A percentile compares a stretch with the other conserved stretches of the same genome.
phyloP scores from a whole-genome alignment of 2,888 invertebrate genomes.

The Drosophila buzzatii region DNA sequence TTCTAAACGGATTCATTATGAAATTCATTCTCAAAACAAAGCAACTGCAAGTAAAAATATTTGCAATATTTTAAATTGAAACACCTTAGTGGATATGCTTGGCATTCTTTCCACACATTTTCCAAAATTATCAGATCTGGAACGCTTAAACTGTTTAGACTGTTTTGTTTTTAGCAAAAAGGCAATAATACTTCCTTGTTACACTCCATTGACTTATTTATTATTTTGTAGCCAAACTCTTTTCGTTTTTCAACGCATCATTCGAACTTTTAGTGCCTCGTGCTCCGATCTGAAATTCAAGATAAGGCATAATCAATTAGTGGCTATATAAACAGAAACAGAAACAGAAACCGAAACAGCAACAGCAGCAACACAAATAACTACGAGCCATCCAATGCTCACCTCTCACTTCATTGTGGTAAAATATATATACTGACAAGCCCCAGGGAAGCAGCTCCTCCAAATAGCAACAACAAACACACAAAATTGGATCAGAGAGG shows the following conservation, averaged over 20 bases:
- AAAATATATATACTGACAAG: constrained; percentile 63
- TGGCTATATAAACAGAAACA: constrained; percentile 63
- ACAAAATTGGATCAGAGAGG: constrained; percentile 27
- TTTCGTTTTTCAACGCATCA: constrained; percentile 15
- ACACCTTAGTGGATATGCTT: background rate
- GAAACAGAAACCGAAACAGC: constrained; percentile 10
- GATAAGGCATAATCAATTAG: constrained; percentile 79
- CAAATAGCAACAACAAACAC: constrained; percentile 12
- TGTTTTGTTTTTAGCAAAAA: background rate
- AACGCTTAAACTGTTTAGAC: background rate
- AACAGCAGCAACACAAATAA: constrained; percentile 1
- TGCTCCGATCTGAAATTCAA: constrained; percentile 70
- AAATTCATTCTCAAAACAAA: no score
- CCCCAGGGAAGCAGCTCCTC: constrained; percentile 22
- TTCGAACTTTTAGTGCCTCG: constrained; percentile 38
- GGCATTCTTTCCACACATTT: background rate
- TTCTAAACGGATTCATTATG: no score
- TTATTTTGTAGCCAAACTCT: constrained; percentile 28
- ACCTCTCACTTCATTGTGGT: constrained; percentile 46
- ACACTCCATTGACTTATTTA: constrained; percentile 21
- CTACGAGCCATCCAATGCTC: constrained; percentile 20
- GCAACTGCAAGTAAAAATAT: no score
- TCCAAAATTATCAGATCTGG: background rate
- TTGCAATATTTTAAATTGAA: no score
- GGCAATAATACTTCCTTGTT: background rate